Base-by-base conservation (phyloP, 2,797 vertebrate species). In the Sebastes kiyomatsui region DNA sequence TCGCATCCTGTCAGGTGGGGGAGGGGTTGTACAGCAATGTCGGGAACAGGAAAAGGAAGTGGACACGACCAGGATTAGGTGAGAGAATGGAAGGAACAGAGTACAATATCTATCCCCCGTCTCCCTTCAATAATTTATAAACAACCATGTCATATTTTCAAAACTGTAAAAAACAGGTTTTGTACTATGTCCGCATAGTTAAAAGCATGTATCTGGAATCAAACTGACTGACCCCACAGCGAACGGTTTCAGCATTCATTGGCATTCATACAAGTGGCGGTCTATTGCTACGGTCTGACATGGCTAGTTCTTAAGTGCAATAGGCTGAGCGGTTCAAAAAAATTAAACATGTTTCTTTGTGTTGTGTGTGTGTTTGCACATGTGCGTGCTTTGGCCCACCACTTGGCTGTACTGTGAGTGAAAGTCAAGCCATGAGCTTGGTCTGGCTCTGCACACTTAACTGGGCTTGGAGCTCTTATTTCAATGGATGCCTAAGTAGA, bases 31-130 rank as follows among this genome's bases (percentile, higher is more conserved):
- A 35, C 87, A 88, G 87, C 85, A 91, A 90, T 90, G 93, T 89
- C 93, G 96, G 96, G 96, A 95, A 96, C 97, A 97, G 97, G 97
- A 99, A 98, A 95, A 95, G 97, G 97, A 98, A 97, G 96, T 95
- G 96, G 95, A 97, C 96, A 97, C 92, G 88, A 95, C 92, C 90
- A 88, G 92, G 90, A 92, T 92, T 91, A 89, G 92, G 92, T 92
- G 90, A 94, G 92, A 93, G 92, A 93, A 94, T 92, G 90, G 91
- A 91, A 94, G 94, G 93, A 93, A 94, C 92, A 87, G 69, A 90
- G 80, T 18, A 93, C 93, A 94, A 94, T 93, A 92, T 94, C 90
- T 90, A 86, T 92, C 86, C 86, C 72, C 79, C 69, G 68, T 91
- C 85, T 87, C 79, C 75, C 79, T 88, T 91, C 90, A 70, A 84